Conservation (phyloP, 2,113 vertebrate species). For the Aplodontia rufa region DNA sequence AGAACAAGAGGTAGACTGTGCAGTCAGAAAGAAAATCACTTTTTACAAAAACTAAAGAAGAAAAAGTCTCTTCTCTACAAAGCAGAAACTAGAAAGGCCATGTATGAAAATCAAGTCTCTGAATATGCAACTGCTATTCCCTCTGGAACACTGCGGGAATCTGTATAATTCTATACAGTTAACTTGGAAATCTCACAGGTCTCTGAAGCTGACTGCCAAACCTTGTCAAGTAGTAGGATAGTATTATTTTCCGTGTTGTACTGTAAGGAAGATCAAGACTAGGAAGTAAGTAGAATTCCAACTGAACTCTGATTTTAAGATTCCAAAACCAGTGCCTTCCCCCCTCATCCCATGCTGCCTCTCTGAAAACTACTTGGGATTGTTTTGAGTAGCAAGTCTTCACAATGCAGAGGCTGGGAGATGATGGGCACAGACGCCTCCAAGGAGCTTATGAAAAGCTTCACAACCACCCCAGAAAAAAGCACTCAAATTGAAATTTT, state of each 20-base stretch:
- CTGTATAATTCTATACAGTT: neutral
- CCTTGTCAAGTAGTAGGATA: neutral
- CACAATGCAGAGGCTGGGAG: neutral
- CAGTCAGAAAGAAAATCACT: neutral
- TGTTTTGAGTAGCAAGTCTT: neutral
- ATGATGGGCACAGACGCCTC: neutral
- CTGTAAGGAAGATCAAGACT: neutral
- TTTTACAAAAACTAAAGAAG: slow-evolving; percentile 1
- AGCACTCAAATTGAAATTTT: neutral
- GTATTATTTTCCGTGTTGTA: neutral
- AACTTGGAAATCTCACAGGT: neutral
- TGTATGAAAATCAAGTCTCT: neutral
- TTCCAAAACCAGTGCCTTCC: neutral
- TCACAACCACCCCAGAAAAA: neutral
- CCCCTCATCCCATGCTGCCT: neutral
- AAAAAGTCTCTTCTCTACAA: neutral
- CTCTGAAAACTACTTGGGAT: neutral
- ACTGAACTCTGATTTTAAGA: neutral
- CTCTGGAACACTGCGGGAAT: neutral
- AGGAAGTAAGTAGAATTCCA: neutral
- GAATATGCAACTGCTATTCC: neutral
- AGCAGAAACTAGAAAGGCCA: neutral
- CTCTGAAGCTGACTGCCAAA: neutral
- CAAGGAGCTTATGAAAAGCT: neutral
- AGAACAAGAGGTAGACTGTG: neutral